Conservation (phyloP, 2,113 vertebrate genomes). For the Elanus axillaris region DNA sequence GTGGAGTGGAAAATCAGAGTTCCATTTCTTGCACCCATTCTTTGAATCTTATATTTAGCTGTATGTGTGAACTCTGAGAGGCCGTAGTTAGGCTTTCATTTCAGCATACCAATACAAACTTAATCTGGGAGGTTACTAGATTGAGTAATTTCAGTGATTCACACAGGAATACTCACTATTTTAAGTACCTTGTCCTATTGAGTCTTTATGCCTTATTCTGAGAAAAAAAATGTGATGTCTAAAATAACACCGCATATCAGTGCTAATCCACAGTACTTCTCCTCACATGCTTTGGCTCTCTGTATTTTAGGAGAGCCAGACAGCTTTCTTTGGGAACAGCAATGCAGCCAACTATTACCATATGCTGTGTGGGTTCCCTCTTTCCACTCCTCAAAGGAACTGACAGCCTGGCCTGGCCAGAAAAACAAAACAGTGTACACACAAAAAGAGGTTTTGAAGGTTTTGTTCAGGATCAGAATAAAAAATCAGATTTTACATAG, state of each 20-base stretch:
- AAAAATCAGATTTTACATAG: background rate
- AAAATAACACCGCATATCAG: background rate
- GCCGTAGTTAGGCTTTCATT: background rate
- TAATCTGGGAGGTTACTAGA: background rate
- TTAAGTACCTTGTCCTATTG: background rate
- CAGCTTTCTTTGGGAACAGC: conserved; percentile 21
- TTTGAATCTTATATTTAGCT: background rate
- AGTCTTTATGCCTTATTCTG: background rate
- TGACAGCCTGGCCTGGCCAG: background rate
- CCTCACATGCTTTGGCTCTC: background rate
- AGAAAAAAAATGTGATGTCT: background rate
- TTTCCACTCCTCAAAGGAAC: conserved; percentile 23
- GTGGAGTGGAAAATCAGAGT: background rate
- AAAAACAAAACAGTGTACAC: background rate
- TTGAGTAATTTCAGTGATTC: background rate
- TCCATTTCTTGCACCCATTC: background rate
- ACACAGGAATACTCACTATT: background rate
- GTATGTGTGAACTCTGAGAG: background rate
- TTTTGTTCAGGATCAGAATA: background rate
- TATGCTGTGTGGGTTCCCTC: conserved; percentile 51
- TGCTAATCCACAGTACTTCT: background rate
- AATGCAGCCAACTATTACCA: background rate
- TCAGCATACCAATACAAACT: background rate
- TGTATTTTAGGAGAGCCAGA: background rate
- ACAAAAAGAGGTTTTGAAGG: background rate